Percentiles rank a stretch among this genome's conserved stretches.
Evolutionary conservation across 2,113 vertebrate genomes (phyloP).

Genomic region (Sturnus vulgaris): DNA sequence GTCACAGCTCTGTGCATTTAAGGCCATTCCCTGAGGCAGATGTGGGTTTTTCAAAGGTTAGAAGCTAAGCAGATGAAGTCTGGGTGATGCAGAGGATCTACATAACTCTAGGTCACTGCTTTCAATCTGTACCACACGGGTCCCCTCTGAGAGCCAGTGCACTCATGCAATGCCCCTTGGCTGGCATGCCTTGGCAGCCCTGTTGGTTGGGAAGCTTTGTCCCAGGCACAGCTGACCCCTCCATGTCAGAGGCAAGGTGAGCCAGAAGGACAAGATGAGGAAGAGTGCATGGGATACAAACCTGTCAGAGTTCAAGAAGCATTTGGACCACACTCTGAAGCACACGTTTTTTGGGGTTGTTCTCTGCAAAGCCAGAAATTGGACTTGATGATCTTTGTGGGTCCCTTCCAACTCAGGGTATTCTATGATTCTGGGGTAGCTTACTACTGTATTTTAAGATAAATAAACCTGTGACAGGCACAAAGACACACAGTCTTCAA

Average conservation of each 20-base stretch:
- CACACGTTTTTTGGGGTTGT: not conserved
- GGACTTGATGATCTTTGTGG: rapidly evolving
- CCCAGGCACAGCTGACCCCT: not conserved
- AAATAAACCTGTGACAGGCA: not conserved
- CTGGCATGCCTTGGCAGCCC: not conserved
- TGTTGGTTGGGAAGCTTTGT: not conserved
- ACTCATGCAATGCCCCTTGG: not conserved
- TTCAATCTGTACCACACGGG: not conserved
- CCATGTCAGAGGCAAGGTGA: not conserved
- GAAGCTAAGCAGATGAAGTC: not conserved
- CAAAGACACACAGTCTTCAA: not conserved
- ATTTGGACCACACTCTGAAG: not conserved
- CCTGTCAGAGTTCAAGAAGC: not conserved
- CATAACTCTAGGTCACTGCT: not conserved
- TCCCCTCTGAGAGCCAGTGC: not conserved
- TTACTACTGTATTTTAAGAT: not conserved
- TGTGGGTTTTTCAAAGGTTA: not conserved
- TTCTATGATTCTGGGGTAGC: not conserved
- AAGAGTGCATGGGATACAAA: not conserved
- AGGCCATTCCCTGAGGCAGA: not conserved
- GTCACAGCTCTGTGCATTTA: not conserved
- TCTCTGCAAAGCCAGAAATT: not conserved
- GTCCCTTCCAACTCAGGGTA: not conserved
- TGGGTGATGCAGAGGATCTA: not conserved
- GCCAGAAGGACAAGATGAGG: not conserved